phyloP scores from a whole-genome alignment of 2,797 vertebrate genomes.

The Antennarius maculatus region DNA sequence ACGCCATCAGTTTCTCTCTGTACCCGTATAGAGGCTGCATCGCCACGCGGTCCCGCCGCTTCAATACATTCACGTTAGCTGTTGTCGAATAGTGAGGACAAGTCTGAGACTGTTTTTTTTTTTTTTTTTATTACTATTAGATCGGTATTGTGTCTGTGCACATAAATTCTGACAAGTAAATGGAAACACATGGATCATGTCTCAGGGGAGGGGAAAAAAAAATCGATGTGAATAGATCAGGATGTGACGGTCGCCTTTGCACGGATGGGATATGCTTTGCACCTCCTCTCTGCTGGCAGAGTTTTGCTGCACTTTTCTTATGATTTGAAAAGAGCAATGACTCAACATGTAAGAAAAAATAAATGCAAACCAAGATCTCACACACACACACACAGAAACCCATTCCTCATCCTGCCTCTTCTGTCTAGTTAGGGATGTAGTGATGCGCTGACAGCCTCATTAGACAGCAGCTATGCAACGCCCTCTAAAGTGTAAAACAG shows the following conservation, averaged over 20 bases:
- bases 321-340: conserved; percentile 66
- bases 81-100: conserved; percentile 46
- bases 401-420: not conserved
- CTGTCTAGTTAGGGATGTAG: conserved; percentile 22
- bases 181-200: conserved; percentile 76
- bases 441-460: conserved; percentile 63
- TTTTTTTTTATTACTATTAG: conserved; percentile 41
- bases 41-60: conserved; percentile 1
- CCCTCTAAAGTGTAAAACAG: conserved; percentile 21
- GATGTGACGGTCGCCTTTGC: conserved; percentile 39
- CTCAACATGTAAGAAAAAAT: conserved; percentile 19
- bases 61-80: conserved; percentile 57
- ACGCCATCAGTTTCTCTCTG: conserved; percentile 9
- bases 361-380: not conserved
- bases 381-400: conserved; percentile 15
- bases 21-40: conserved; percentile 13
- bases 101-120: conserved; percentile 51
- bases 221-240: conserved; percentile 63
- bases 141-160: conserved; percentile 68
- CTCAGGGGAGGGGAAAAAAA: not conserved
- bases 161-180: conserved; percentile 77
- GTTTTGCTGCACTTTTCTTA: conserved; percentile 55
- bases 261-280: conserved; percentile 35
- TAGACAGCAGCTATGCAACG: conserved; percentile 48
- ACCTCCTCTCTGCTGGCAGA: conserved; percentile 55